These are phyloP conservation scores for Holothuria leucospilota DNA, from an alignment of 53 echinoderm and acorn worm genomes.

Conservation along the genomic window DNA sequence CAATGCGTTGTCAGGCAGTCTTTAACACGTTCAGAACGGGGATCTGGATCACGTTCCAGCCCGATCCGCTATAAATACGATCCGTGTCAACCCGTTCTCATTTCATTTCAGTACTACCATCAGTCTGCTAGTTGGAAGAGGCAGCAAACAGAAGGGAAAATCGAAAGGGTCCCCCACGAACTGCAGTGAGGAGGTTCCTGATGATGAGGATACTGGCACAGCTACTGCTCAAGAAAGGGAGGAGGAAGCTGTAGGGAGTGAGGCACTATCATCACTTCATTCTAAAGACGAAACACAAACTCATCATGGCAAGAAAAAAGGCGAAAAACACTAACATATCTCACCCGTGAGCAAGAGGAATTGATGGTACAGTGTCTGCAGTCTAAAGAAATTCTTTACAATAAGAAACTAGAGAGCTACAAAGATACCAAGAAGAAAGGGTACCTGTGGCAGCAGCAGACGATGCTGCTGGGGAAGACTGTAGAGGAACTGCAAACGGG, in stretches of 20 bases:
- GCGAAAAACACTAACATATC: too few relatives aligned
- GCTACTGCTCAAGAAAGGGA: not conserved
- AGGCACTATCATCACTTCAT: not conserved
- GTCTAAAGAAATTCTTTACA: conserved; percentile 23
- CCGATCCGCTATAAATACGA: too few relatives aligned
- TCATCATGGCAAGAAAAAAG: not conserved
- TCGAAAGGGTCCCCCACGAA: too few relatives aligned
- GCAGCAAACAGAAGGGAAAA: too few relatives aligned
- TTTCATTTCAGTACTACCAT: too few relatives aligned
- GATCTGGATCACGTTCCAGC: too few relatives aligned
- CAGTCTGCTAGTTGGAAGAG: too few relatives aligned
- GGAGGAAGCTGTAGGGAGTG: not conserved
- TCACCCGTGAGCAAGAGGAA: too few relatives aligned
- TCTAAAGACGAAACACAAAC: not conserved
- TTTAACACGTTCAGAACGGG: too few relatives aligned
- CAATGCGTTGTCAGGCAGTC: too few relatives aligned
- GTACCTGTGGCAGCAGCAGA: conserved; percentile 29
- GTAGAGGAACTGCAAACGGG: too few relatives aligned
- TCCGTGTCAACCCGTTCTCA: too few relatives aligned
- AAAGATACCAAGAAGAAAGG: conserved; percentile 26
- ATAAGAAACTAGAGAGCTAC: conserved; percentile 30
- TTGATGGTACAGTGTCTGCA: conserved; percentile 33
- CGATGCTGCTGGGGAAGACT: conserved; percentile 22
- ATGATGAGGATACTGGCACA: not conserved
- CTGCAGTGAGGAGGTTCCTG: not conserved